Evolutionary conservation across 1,140 invertebrate genomes (phyloP).

Genomic region (Mizuhopecten yessoensis): DNA sequence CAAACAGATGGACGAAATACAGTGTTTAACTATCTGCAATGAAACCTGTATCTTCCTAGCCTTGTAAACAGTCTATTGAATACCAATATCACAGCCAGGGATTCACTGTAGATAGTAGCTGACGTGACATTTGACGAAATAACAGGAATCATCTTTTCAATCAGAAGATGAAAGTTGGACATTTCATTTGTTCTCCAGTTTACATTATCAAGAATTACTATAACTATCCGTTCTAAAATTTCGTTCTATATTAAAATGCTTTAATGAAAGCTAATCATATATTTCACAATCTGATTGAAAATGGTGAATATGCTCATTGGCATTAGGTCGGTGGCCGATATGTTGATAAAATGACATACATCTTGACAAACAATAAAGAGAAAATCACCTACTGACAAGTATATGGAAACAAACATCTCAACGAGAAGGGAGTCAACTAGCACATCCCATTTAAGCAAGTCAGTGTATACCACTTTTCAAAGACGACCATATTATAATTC

Average conservation of each 20-base stretch:
- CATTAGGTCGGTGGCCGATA: not conserved
- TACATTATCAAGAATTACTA: not conserved
- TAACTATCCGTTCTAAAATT: not conserved
- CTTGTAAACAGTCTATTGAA: not conserved
- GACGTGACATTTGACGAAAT: not conserved
- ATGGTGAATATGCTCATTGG: not conserved
- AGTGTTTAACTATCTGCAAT: not conserved
- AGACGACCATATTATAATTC: no score
- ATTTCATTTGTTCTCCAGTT: not conserved
- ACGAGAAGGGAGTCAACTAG: no score
- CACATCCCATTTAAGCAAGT: no score
- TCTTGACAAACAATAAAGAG: no score
- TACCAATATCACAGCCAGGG: not conserved
- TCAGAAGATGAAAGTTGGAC: not conserved
- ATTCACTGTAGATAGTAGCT: not conserved
- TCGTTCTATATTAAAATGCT: not conserved
- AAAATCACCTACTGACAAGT: no score
- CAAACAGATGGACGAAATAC: not conserved
- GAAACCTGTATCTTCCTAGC: not conserved
- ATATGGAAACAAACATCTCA: no score
- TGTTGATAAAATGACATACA: no score
- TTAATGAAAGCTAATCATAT: not conserved
- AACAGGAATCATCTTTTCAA: not conserved
- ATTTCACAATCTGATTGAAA: not conserved
- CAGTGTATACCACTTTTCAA: no score